These are phyloP conservation scores for Percopsis transmontana DNA, from an alignment of 2,113 vertebrate genomes.

Conservation along the genomic window DNA sequence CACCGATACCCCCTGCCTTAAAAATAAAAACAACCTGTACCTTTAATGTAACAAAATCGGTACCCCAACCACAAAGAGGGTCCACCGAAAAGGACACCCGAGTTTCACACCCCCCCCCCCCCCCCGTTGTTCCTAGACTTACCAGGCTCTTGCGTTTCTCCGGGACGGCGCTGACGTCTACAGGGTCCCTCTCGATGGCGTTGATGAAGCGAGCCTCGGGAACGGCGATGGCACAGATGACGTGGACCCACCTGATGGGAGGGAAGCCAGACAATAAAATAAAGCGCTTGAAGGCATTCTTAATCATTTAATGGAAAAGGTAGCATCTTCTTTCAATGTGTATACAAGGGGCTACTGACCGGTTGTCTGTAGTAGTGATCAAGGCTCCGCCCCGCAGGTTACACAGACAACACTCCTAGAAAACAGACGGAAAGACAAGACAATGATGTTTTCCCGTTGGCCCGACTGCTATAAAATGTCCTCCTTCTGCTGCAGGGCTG, in stretches of 20 bases:
- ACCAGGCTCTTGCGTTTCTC: conserved; percentile 94
- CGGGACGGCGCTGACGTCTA: conserved; percentile 88
- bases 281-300: background rate
- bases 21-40: background rate
- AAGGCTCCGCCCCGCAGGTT: conserved; percentile 93
- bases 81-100: too few relatives aligned
- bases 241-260: conserved; percentile 88
- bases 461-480: too few relatives aligned
- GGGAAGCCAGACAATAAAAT: background rate
- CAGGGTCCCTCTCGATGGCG: conserved; percentile 86
- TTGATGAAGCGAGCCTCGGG: conserved; percentile 91
- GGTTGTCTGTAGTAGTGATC: conserved; percentile 87
- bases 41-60: background rate
- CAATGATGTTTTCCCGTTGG: too few relatives aligned
- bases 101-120: too few relatives aligned
- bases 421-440: conserved; percentile 25
- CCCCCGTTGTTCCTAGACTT: conserved; percentile 37
- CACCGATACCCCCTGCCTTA: background rate
- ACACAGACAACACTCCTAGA: conserved; percentile 94
- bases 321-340: background rate
- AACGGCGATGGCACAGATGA: conserved; percentile 93
- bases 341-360: conserved; percentile 70
- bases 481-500: background rate
- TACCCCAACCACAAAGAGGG: too few relatives aligned
- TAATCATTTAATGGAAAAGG: background rate